Evolutionary conservation across 2,888 invertebrate species (phyloP).

Genomic region (Mechanitis mazaeus): DNA sequence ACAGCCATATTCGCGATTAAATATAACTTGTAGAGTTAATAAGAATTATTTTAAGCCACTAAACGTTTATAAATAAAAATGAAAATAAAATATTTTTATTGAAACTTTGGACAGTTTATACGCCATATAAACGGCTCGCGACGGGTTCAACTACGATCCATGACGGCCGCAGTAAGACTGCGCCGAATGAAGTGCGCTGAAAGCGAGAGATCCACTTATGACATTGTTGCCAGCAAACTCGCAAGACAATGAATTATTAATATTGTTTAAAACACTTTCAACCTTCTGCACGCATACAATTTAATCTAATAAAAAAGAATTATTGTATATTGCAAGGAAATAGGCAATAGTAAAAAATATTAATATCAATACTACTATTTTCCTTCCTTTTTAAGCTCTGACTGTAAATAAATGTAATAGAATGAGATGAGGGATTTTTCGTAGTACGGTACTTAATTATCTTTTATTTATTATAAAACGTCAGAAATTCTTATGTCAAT

Average conservation of each 20-base stretch:
- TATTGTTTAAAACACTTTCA: conserved; percentile 5
- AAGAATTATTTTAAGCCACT: conserved; percentile 40
- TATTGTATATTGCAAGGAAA: background rate
- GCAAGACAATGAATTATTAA: conserved; percentile 10
- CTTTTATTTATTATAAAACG: conserved; percentile 10
- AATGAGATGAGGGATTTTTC: conserved; percentile 1
- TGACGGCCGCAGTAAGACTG: conserved; percentile 67
- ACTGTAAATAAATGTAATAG: background rate
- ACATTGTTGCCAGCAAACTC: conserved; percentile 16
- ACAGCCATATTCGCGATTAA: conserved; percentile 61
- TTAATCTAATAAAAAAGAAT: background rate
- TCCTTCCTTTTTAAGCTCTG: conserved; percentile 10
- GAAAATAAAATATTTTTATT: conserved; percentile 36
- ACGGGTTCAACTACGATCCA: conserved; percentile 63
- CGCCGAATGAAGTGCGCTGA: conserved; percentile 48
- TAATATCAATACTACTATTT: background rate
- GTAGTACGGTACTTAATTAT: background rate
- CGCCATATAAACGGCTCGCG: conserved; percentile 39
- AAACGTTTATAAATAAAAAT: conserved; percentile 50
- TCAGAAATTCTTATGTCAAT: conserved; percentile 3
- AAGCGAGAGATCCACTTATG: conserved; percentile 16
- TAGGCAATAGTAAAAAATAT: background rate
- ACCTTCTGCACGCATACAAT: background rate
- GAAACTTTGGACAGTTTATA: conserved; percentile 36
- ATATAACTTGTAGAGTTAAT: conserved; percentile 35